Percentiles rank a stretch among this genome's conserved stretches.
Conservation (phyloP, 2,797 vertebrate genomes). For the Takifugu ocellatus region DNA sequence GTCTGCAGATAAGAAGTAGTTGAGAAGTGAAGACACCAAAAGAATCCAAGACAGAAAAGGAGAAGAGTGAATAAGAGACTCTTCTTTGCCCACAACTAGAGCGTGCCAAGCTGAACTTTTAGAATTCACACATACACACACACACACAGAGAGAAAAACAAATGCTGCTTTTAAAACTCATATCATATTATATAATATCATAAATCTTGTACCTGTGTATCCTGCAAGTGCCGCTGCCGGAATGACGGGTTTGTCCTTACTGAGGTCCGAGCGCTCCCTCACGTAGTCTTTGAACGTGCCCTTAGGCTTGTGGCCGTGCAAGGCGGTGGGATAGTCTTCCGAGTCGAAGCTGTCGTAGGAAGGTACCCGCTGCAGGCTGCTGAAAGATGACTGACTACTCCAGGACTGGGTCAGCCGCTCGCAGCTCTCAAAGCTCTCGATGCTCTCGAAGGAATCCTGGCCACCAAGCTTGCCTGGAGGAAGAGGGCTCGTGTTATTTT, state of each 20-base stretch:
- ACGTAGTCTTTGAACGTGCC: conserved; percentile 99
- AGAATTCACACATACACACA: too few relatives aligned
- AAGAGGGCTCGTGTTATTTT: not conserved
- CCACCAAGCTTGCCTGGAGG: conserved; percentile 90
- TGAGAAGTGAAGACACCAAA: conserved; percentile 50
- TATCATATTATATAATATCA: conserved; percentile 8
- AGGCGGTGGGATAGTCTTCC: conserved; percentile 88
- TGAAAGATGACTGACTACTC: conserved; percentile 98
- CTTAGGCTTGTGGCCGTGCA: conserved; percentile 96
- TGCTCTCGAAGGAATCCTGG: conserved; percentile 98
- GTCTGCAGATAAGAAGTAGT: conserved; percentile 70
- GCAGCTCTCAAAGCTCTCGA: conserved; percentile 96
- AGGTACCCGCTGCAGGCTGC: conserved; percentile 96
- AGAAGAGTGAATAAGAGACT: conserved; percentile 11
- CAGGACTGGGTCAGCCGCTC: conserved; percentile 96
- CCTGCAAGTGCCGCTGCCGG: conserved; percentile 95
- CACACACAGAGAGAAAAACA: not conserved
- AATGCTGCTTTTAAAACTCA: not conserved
- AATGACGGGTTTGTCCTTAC: conserved; percentile 99
- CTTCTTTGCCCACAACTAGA: conserved; percentile 27
- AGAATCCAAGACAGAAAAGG: conserved; percentile 22
- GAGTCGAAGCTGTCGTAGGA: conserved; percentile 99
- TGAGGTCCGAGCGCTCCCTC: conserved; percentile 95
- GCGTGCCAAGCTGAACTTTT: not conserved
- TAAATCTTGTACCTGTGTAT: conserved; percentile 85